Percentiles rank a stretch among this genome's conserved stretches.
phyloP scores from a whole-genome alignment of 2,113 vertebrate genomes.

The Nesoenas mayeri region DNA sequence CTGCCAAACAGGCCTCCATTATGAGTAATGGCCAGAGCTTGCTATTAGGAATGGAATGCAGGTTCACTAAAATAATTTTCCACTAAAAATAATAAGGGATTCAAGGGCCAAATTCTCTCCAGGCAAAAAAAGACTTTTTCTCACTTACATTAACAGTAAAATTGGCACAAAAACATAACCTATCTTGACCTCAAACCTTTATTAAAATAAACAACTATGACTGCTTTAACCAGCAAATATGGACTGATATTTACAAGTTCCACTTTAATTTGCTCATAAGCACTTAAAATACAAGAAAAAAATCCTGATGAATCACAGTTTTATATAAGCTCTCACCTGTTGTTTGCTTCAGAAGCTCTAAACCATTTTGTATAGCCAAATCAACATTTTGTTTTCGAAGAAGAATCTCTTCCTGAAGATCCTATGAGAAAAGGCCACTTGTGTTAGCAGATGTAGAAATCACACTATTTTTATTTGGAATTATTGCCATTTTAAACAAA shows the following conservation, averaged over 20 bases:
- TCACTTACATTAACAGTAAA: neutral
- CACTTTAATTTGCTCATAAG: neutral
- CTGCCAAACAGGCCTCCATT: constrained; percentile 12
- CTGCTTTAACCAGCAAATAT: neutral
- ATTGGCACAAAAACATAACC: neutral
- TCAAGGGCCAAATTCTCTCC: neutral
- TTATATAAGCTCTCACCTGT: constrained; percentile 82
- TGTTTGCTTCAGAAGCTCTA: constrained; percentile 95
- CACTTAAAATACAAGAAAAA: neutral
- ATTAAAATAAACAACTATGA: constrained; percentile 9
- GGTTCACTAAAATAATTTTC: constrained; percentile 39
- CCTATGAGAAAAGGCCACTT: constrained; percentile 73
- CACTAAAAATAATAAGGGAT: constrained; percentile 57
- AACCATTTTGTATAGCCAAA: constrained; percentile 89
- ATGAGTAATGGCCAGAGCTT: constrained; percentile 57
- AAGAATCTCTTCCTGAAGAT: constrained; percentile 89
- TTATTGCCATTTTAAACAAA: neutral
- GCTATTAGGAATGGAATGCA: constrained; percentile 59
- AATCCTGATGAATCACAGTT: neutral
- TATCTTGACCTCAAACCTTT: neutral
- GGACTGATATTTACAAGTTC: neutral
- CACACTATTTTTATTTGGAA: neutral
- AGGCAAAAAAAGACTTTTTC: neutral
- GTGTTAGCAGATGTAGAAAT: neutral
- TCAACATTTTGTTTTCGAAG: constrained; percentile 90